phyloP scores from a whole-genome alignment of 2,113 vertebrate species.

The Bujurquina vittata region DNA sequence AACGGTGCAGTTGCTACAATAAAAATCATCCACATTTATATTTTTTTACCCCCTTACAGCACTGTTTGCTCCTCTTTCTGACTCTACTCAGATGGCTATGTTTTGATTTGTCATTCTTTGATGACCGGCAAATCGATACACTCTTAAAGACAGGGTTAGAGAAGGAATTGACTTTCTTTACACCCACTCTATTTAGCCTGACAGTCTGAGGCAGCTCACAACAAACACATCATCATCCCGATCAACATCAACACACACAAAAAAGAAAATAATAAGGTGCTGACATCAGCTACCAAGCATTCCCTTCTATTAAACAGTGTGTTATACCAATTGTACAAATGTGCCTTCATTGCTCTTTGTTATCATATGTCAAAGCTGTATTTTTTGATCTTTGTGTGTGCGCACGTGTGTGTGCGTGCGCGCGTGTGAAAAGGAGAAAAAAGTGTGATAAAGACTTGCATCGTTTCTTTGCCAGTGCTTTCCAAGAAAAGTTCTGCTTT shows the following conservation, averaged over 20 bases:
- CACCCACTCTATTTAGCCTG: slow-evolving; percentile 45
- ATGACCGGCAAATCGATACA: slow-evolving; percentile 50
- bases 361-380: background rate
- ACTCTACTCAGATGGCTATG: slow-evolving; percentile 7
- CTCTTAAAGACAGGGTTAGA: slow-evolving; percentile 28
- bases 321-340: background rate
- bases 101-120: slow-evolving; percentile 56
- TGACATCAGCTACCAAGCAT: slow-evolving; percentile 1
- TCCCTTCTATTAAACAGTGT: background rate
- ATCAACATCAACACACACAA: background rate
- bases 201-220: slow-evolving; percentile 9
- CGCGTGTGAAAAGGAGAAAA: background rate
- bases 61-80: background rate
- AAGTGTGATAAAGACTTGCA: background rate
- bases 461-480: slow-evolving; percentile 32
- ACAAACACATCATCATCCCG: slow-evolving; percentile 20
- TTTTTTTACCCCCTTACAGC: background rate
- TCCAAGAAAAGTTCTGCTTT: slow-evolving; percentile 59
- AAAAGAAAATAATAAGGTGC: background rate
- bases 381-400: background rate
- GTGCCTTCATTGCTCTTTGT: background rate
- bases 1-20: background rate
- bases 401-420: background rate
- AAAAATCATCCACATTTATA: background rate
- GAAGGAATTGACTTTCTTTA: slow-evolving; percentile 34